A percentile compares a stretch with the other conserved stretches of the same genome.
These are phyloP conservation scores for Manis crassicaudata DNA, from an alignment of 2,797 vertebrate genomes.

Conservation along the genomic window DNA sequence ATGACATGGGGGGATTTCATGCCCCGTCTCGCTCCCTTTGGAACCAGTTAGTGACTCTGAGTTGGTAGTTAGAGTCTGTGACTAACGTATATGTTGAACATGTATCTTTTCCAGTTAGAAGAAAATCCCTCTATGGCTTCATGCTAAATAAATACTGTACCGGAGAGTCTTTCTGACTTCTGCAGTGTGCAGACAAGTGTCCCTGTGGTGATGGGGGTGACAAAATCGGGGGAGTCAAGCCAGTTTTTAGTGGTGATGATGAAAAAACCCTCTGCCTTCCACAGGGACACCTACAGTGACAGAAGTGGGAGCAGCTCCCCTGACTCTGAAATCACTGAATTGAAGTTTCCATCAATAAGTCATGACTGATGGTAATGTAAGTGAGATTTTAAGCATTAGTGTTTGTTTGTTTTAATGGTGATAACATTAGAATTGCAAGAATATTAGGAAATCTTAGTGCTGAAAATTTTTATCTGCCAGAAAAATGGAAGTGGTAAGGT, in stretches of 20 bases:
- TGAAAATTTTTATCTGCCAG: not conserved
- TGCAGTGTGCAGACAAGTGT: not conserved
- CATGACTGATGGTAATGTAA: slow-evolving; percentile 85
- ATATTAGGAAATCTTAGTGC: not conserved
- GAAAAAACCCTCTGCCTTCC: slow-evolving; percentile 11
- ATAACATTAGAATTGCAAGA: not conserved
- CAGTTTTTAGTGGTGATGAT: not conserved
- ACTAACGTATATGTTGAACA: not conserved
- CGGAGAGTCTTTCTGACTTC: not conserved
- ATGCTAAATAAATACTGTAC: not conserved
- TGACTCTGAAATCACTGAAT: slow-evolving; percentile 91
- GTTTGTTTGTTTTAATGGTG: not conserved
- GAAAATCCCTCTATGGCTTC: not conserved
- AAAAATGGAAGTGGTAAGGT: not conserved
- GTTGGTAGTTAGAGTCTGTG: not conserved
- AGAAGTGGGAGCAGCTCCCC: slow-evolving; percentile 94
- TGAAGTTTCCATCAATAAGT: slow-evolving; percentile 90
- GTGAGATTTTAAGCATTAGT: not conserved
- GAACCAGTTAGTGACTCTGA: not conserved
- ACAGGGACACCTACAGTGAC: slow-evolving; percentile 96
- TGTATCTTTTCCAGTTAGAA: not conserved
- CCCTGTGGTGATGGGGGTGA: not conserved
- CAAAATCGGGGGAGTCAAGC: not conserved
- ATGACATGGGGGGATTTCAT: not conserved
- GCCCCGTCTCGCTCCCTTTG: not conserved